Evolutionary conservation across 2,113 vertebrate genomes (phyloP).

Genomic region (Neotoma lepida): DNA sequence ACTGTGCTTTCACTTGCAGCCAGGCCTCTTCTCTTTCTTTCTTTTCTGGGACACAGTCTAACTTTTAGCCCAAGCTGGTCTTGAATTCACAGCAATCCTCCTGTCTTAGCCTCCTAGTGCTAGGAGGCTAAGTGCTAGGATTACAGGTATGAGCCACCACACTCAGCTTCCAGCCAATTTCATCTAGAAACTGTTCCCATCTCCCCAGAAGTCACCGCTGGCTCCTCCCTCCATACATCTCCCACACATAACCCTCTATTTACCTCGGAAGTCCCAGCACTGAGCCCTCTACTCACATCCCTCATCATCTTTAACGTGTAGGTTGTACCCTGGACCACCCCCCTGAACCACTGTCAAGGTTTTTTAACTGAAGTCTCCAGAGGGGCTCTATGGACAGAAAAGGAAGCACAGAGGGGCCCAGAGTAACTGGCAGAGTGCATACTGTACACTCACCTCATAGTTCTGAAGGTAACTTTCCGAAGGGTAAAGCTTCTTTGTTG

Average conservation of each 20-base stretch:
- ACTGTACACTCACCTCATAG: constrained; percentile 65
- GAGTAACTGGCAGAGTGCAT: accelerated
- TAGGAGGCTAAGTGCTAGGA: neutral
- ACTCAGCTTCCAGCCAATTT: neutral
- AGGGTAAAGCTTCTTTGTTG: constrained; percentile 67
- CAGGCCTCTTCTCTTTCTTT: neutral
- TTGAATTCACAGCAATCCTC: neutral
- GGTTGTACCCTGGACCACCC: neutral
- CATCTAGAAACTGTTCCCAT: neutral
- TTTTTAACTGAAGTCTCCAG: neutral
- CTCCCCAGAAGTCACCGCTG: neutral
- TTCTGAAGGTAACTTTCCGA: constrained; percentile 62
- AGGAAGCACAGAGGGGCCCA: accelerated
- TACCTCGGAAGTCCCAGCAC: neutral
- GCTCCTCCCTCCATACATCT: neutral
- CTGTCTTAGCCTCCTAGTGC: neutral
- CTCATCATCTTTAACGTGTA: accelerated
- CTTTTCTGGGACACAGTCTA: neutral
- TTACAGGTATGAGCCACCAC: neutral
- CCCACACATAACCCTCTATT: accelerated
- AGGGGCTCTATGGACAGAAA: neutral
- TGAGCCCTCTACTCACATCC: neutral
- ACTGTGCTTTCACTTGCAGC: neutral
- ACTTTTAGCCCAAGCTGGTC: neutral
- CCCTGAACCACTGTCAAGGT: neutral